These are phyloP conservation scores for Caenorhabditis uteleia DNA, from an alignment of 2,888 invertebrate species.

Conservation along the genomic window DNA sequence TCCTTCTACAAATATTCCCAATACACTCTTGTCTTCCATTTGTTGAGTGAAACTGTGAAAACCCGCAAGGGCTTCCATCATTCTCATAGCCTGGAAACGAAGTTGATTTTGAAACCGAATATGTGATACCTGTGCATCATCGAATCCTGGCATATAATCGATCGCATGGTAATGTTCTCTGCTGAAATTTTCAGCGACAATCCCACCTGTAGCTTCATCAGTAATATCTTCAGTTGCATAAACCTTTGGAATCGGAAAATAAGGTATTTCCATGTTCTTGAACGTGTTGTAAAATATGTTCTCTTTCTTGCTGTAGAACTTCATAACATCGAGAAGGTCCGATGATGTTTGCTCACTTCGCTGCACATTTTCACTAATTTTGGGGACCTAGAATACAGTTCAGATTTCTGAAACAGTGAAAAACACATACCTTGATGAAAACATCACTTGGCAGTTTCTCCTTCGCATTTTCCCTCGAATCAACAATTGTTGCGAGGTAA, in stretches of 20 bases:
- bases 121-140: conserved; percentile 8
- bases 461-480: not conserved
- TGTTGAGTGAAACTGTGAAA: not conserved
- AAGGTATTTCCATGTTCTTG: conserved; percentile 5
- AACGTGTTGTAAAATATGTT: conserved; percentile 28
- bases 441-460: conserved; percentile 5
- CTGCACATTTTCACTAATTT: conserved; percentile 17
- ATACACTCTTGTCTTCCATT: not conserved
- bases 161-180: conserved; percentile 8
- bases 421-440: conserved; percentile 20
- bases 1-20: too few relatives aligned
- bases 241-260: conserved; percentile 20
- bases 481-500: conserved; percentile 12
- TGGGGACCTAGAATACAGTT: conserved; percentile 9
- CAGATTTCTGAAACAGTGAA: not conserved
- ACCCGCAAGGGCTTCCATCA: not conserved
- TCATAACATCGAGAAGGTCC: not conserved
- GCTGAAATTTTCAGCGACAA: conserved; percentile 19
- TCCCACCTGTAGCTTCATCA: conserved; percentile 16
- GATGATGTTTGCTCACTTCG: not conserved
- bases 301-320: conserved; percentile 9
- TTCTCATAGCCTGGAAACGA: too few relatives aligned
- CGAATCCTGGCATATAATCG: conserved; percentile 26
- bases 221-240: conserved; percentile 19
- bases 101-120: too few relatives aligned